Percentiles rank a stretch among this genome's conserved stretches.
phyloP scores from a whole-genome alignment of 2,113 vertebrate genomes.

The Scytalopus superciliaris region DNA sequence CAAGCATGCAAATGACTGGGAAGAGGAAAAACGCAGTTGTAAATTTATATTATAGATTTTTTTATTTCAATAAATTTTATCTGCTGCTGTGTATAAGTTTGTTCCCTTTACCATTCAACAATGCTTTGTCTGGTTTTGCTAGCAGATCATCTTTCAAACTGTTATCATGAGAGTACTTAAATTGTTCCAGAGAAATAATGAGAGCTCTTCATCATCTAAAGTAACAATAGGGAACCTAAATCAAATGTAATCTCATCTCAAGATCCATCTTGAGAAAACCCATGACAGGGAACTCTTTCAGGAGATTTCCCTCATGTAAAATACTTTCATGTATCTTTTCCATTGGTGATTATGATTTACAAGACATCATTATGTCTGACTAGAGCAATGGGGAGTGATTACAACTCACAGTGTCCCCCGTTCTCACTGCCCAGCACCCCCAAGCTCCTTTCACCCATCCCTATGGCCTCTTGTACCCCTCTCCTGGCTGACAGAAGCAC shows the following conservation, averaged over 20 bases:
- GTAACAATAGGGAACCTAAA: neutral
- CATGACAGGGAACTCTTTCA: neutral
- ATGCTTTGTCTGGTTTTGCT: neutral
- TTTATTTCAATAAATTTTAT: neutral
- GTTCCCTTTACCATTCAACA: neutral
- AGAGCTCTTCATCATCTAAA: neutral
- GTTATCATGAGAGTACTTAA: neutral
- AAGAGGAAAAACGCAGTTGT: constrained; percentile 59
- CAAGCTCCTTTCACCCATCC: neutral
- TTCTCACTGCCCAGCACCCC: neutral
- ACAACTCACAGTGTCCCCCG: neutral
- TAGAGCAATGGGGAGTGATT: neutral
- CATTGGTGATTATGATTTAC: neutral
- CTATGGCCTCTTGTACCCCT: neutral
- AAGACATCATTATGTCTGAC: neutral
- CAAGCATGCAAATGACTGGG: constrained; percentile 50
- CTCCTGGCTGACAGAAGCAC: neutral
- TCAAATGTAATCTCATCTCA: neutral
- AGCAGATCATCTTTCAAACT: neutral
- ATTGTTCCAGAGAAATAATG: neutral
- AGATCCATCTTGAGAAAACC: neutral
- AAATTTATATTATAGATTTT: constrained; percentile 43
- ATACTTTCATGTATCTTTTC: neutral
- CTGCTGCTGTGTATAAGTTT: neutral
- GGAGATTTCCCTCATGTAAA: neutral